A percentile compares a stretch with the other conserved stretches of the same genome.
These are phyloP conservation scores for Cordilura impudica DNA, from an alignment of 2,888 invertebrate genomes.

Conservation along the genomic window DNA sequence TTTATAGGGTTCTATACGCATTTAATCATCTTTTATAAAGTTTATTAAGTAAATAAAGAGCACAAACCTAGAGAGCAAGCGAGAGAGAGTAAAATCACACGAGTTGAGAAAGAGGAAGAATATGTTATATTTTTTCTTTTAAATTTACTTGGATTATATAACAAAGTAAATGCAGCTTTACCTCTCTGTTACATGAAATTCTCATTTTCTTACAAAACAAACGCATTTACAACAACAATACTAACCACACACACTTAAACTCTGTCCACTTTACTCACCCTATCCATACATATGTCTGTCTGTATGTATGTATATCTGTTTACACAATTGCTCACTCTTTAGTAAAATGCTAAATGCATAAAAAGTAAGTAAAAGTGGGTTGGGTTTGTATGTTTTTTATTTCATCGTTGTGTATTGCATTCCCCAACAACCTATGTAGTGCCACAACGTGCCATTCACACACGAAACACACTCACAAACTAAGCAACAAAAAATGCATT, in stretches of 20 bases:
- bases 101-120: too few species aligned
- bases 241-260: slow-evolving; percentile 6
- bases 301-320: slow-evolving; percentile 1
- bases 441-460: slow-evolving; percentile 38
- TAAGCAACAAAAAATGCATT: slow-evolving; percentile 46
- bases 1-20: slow-evolving; percentile 3
- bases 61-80: neutral
- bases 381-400: slow-evolving; percentile 63
- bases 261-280: neutral
- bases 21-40: neutral
- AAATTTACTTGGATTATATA: neutral
- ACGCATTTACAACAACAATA: slow-evolving; percentile 31
- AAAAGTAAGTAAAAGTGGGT: slow-evolving; percentile 63
- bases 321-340: slow-evolving; percentile 16
- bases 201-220: slow-evolving; percentile 36
- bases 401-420: slow-evolving; percentile 9
- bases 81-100: neutral
- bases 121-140: too few species aligned
- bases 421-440: slow-evolving; percentile 2
- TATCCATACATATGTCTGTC: too few species aligned
- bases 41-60: neutral
- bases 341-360: slow-evolving; percentile 14
- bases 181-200: slow-evolving; percentile 1
- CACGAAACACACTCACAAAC: slow-evolving; percentile 12
- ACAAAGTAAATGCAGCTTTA: neutral